Evolutionary conservation across 2,888 invertebrate genomes (phyloP).

Genomic region (Lithophane leautieri): DNA sequence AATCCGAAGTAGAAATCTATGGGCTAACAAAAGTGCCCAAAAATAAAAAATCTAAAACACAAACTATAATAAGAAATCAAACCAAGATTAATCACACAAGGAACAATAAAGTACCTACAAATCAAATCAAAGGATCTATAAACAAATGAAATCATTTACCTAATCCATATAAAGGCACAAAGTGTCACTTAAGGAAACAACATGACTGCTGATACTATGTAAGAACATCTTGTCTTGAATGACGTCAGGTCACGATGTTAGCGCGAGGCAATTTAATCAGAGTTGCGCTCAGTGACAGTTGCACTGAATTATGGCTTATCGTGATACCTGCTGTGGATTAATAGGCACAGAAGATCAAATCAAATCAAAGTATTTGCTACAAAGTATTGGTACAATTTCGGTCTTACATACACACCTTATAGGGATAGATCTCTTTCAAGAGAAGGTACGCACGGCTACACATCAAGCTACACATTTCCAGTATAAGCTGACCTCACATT

Average conservation of each 20-base stretch:
- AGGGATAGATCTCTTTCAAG: not conserved
- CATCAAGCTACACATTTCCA: too few relatives aligned
- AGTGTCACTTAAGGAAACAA: constrained; percentile 46
- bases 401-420: not conserved
- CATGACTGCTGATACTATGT: constrained; percentile 9
- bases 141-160: constrained; percentile 35
- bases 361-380: too few relatives aligned
- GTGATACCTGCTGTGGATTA: constrained; percentile 7
- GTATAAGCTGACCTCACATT: too few relatives aligned
- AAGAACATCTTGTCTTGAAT: constrained; percentile 63
- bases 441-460: too few relatives aligned
- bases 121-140: not conserved
- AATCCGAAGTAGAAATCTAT: not conserved
- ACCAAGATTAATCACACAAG: constrained; percentile 4
- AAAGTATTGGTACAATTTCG: too few relatives aligned
- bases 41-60: not conserved
- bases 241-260: constrained; percentile 84
- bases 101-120: not conserved
- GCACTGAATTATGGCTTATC: constrained; percentile 72
- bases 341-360: constrained; percentile 17
- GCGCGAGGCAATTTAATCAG: constrained; percentile 80
- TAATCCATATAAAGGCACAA: constrained; percentile 28
- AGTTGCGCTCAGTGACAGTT: constrained; percentile 78
- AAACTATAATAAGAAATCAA: not conserved
- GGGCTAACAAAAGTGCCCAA: not conserved